Evolutionary conservation across 2,888 invertebrate species (phyloP), one percentile per base, ranked within the genome.

Genomic region (Dryococelus australis): DNA sequence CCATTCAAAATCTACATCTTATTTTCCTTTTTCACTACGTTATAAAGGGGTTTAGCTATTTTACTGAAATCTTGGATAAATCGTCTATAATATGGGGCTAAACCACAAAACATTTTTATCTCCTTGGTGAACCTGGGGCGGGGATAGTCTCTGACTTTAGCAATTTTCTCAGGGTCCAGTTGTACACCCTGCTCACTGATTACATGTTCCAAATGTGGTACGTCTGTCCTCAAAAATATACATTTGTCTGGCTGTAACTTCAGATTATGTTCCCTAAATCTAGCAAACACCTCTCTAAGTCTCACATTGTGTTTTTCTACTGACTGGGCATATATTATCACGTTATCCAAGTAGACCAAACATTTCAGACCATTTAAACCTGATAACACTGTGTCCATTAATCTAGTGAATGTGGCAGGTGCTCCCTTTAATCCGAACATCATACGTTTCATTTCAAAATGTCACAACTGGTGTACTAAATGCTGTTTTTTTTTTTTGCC

Each of bases 221-320:
- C 78, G 26, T 53, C 26, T 16, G 79, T 87, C 43, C 35, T 24
- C 88, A 88, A 28, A 81, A 89, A 89, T 20, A 85, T 83, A 80
- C 89, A 89, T 86, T 88, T 89, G 24, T 87, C 87, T 13, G 87
- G 85, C 27, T 88, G 88, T n/a, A 89, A 43, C 27, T 83, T 81
- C 4, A 89, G 35, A 4, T 79, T 43, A 43, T 85, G 81, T 47
- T 87, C 43, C 28, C 47, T 84, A 47, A 86, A 85, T 81, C 83
- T 87, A 51, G 24, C 27, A 27, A 89, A 87, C 13, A 88, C 86
- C 27, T 85, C 53, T 47, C 79, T 80, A n/a, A 89, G 27, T n/a
- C 51, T 85, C 20, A 16, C 65, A 20, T 65, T 65, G 20, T 65
- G 65, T 65, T 16, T 65, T 20, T 65, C 65, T 65, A 65, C 12